Conservation (phyloP, 2,888 invertebrate genomes). For the Aspidiotus destructor region DNA sequence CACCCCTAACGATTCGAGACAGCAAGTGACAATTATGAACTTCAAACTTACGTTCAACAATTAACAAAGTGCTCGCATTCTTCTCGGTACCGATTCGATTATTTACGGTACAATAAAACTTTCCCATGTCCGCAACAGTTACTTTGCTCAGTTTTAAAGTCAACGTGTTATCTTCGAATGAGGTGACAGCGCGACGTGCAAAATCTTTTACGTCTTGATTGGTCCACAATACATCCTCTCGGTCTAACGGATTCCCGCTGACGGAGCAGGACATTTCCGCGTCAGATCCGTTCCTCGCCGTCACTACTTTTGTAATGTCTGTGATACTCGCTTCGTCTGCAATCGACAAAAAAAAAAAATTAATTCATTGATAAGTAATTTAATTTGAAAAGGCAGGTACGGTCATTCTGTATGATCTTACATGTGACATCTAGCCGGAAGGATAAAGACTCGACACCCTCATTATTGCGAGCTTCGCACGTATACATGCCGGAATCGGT, state of each 20-base stretch:
- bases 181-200: conserved; percentile 53
- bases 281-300: conserved; percentile 66
- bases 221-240: conserved; percentile 76
- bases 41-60: conserved; percentile 12
- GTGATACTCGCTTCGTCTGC: conserved; percentile 72
- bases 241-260: conserved; percentile 73
- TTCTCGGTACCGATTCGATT: conserved; percentile 65
- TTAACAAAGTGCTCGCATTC: conserved; percentile 12
- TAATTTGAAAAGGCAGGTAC: too few species aligned
- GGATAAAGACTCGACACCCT: conserved; percentile 64
- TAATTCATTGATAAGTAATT: background rate
- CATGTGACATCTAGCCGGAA: conserved; percentile 80
- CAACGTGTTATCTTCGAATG: conserved; percentile 65
- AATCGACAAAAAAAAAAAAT: conserved; percentile 3
- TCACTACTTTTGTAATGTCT: conserved; percentile 64
- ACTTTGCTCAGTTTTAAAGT: conserved; percentile 67
- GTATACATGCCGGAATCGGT: conserved; percentile 78
- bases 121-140: conserved; percentile 74
- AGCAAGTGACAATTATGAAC: too few species aligned
- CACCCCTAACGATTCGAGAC: too few species aligned
- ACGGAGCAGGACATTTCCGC: conserved; percentile 77
- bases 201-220: conserved; percentile 46
- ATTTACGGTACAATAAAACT: conserved; percentile 74
- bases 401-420: too few species aligned
- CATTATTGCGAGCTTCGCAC: conserved; percentile 77